Percentiles rank a stretch among this genome's conserved stretches.
Conservation (phyloP, 2,113 vertebrate species). For the Hassar affinis region DNA sequence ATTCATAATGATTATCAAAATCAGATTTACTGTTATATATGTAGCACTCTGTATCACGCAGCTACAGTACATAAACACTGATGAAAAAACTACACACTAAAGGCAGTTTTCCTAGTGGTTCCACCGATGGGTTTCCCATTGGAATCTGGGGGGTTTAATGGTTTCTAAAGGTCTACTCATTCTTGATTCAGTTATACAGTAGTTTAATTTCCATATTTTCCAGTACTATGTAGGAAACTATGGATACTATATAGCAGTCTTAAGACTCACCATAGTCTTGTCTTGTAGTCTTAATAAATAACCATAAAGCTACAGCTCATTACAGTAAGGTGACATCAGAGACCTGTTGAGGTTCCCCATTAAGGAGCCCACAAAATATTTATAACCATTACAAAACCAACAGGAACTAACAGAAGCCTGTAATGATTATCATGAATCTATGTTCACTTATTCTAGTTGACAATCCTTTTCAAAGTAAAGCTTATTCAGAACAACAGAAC, state of each 20-base stretch:
- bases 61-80: not conserved
- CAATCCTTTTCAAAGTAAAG: not conserved
- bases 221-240: not conserved
- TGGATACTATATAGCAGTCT: not conserved
- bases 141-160: not conserved
- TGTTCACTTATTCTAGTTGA: not conserved
- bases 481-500: not conserved
- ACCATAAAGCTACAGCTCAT: not conserved
- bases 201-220: not conserved
- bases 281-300: not conserved
- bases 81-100: not conserved
- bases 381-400: not conserved
- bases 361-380: not conserved
- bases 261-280: not conserved
- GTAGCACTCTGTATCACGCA: not conserved
- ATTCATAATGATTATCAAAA: not conserved
- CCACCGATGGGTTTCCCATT: not conserved
- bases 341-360: not conserved
- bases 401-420: not conserved
- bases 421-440: not conserved
- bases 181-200: not conserved
- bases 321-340: not conserved
- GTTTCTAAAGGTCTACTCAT: not conserved
- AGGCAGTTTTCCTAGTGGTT: not conserved
- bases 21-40: not conserved